Evolutionary conservation across 37 sponge, comb jelly and placozoan species (phyloP).

Genomic region (Hormiphora californensis): DNA sequence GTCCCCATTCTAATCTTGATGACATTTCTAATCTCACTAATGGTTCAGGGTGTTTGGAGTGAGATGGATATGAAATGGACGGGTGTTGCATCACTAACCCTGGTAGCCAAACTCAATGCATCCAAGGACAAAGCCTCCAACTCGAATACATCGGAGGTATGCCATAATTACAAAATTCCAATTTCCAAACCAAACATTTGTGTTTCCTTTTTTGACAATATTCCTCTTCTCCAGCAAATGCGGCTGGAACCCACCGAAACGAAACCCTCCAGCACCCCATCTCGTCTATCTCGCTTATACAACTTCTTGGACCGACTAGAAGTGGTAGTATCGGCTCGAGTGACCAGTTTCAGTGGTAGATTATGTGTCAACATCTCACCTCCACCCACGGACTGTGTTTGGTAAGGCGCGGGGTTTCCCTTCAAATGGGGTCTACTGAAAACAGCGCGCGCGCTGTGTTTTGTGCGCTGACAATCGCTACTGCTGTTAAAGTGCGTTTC

Average conservation of each 20-base stretch:
- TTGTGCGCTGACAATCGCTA: too few species aligned
- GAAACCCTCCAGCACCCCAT: neutral
- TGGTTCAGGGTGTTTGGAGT: constrained; percentile 32
- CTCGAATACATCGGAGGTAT: constrained; percentile 45
- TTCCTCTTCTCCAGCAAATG: too few species aligned
- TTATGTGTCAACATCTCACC: constrained; percentile 21
- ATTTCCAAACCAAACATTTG: too few species aligned
- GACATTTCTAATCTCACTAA: too few species aligned
- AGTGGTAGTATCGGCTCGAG: neutral
- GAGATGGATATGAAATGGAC: constrained; percentile 49
- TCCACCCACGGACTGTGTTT: constrained; percentile 2
- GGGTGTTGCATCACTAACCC: neutral
- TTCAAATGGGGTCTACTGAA: too few species aligned
- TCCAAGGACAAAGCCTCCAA: neutral
- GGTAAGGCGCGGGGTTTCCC: neutral
- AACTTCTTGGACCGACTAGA: neutral
- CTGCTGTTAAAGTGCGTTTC: too few species aligned
- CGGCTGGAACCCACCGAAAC: constrained; percentile 4
- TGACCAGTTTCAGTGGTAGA: neutral
- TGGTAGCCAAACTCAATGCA: constrained; percentile 5
- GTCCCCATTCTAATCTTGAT: too few species aligned
- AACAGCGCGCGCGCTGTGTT: too few species aligned
- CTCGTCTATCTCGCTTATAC: neutral
- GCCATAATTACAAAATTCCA: too few species aligned
- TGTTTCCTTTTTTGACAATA: too few species aligned